Evolutionary conservation across 2,113 vertebrate genomes (phyloP).

Genomic region (Dromaius novaehollandiae): DNA sequence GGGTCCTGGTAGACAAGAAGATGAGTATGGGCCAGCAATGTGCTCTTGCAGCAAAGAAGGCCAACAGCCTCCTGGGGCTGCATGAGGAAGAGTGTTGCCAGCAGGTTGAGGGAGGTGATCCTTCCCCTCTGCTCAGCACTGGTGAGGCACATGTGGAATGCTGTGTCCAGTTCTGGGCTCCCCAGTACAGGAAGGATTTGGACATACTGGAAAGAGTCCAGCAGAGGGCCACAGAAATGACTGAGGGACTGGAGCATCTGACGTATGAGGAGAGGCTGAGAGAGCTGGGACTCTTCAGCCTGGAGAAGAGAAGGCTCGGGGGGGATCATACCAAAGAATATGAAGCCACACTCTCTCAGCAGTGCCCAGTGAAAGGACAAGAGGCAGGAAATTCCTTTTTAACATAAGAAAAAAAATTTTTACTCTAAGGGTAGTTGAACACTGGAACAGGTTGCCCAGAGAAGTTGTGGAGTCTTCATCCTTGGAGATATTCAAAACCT

Average conservation of each 20-base stretch:
- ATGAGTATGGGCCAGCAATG: background rate
- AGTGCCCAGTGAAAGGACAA: background rate
- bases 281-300: background rate
- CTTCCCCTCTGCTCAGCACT: background rate
- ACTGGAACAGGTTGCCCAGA: background rate
- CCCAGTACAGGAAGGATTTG: background rate
- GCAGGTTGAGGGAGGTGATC: accelerated
- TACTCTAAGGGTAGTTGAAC: background rate
- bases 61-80: background rate
- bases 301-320: background rate
- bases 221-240: background rate
- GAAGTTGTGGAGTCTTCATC: background rate
- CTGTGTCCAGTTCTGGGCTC: background rate
- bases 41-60: background rate
- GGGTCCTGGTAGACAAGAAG: background rate
- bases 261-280: background rate
- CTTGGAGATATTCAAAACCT: background rate
- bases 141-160: background rate
- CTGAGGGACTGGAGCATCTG: background rate
- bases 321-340: background rate
- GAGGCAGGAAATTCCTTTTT: background rate
- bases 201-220: background rate
- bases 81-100: background rate
- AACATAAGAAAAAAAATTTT: background rate
- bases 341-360: background rate